Evolutionary conservation across 2,113 vertebrate species (phyloP).

Genomic region (Tringa solitaria): DNA sequence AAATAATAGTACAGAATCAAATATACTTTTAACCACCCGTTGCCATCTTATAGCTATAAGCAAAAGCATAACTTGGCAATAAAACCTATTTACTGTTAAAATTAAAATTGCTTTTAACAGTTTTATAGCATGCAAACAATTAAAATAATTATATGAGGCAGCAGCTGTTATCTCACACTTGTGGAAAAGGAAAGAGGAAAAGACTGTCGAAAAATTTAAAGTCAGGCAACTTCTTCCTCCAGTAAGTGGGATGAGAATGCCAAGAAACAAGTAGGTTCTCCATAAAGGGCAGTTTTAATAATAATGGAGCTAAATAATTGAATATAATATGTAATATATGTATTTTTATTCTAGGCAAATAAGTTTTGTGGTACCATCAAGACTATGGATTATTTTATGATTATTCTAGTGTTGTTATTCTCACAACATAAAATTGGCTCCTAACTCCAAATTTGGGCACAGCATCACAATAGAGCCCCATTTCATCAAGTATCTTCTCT

Average conservation of each 20-base stretch:
- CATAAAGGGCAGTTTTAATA: not conserved
- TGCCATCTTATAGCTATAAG: slow-evolving; percentile 64
- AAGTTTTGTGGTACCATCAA: too few species aligned
- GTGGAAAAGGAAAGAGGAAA: not conserved
- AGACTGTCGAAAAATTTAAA: not conserved
- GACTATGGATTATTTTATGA: too few species aligned
- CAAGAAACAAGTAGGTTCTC: not conserved
- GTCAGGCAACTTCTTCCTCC: not conserved
- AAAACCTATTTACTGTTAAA: slow-evolving; percentile 79
- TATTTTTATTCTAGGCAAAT: too few species aligned
- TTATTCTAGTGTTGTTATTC: too few species aligned
- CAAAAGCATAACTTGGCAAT: slow-evolving; percentile 63
- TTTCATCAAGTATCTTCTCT: not conserved
- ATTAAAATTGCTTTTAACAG: slow-evolving; percentile 76
- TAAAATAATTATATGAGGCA: slow-evolving; percentile 69
- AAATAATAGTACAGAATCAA: slow-evolving; percentile 49
- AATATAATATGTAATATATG: too few species aligned
- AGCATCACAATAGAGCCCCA: fast-evolving
- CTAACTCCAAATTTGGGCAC: too few species aligned
- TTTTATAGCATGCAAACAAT: slow-evolving; percentile 70
- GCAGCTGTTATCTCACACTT: slow-evolving; percentile 47
- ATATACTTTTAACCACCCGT: slow-evolving; percentile 59
- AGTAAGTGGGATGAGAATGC: not conserved
- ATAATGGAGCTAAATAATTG: too few species aligned
- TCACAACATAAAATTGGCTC: too few species aligned